Evolutionary conservation across 2,797 vertebrate genomes (phyloP), one percentile per base, ranked within the genome.

Genomic region (Pampus argenteus): DNA sequence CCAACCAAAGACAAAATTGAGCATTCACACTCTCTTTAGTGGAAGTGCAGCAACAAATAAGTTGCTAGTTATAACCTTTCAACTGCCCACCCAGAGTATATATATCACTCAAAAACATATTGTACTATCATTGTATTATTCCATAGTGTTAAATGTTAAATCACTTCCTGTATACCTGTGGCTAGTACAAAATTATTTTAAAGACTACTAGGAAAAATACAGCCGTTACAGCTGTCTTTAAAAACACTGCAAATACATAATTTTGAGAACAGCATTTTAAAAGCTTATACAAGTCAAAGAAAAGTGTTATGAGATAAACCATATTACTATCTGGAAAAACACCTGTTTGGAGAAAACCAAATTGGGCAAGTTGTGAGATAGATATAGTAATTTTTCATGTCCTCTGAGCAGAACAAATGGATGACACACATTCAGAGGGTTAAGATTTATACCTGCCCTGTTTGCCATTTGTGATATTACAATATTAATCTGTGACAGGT

Each of bases 401-500:
- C 38, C 2, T 2, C 13, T 47, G 15, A 59, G 9, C 11, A 58
- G 14, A 18, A 73, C 60, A 66, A 71, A 72, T 78, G 58, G 22
- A 58, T 49, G 71, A 74, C 63, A 73, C 47, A 57, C 47, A 68
- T 74, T 81, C 57, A 84, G 14, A 68, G 51, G 58, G 71, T 56
- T 34, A 59, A 86, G 71, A 84, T 85, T 84, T 78, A 55, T 74
- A 84, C 75, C 71, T 52, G 71, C 70, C 86, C 83, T 47, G 62
- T 89, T 84, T 74, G 74, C 90, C 86, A 94, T 86, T 80, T 78
- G 78, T 66, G 79, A 89, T 66, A 88, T 87, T 76, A 79, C 89
- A 93, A 86, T 74, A 83, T 78, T 92, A 83, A 83, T 87, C 79
- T 86, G 78, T 86, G 92, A 92, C 82, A 89, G 89, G 80, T 94